Evolutionary conservation across 2,888 invertebrate species (phyloP).

Genomic region (Phania funesta): DNA sequence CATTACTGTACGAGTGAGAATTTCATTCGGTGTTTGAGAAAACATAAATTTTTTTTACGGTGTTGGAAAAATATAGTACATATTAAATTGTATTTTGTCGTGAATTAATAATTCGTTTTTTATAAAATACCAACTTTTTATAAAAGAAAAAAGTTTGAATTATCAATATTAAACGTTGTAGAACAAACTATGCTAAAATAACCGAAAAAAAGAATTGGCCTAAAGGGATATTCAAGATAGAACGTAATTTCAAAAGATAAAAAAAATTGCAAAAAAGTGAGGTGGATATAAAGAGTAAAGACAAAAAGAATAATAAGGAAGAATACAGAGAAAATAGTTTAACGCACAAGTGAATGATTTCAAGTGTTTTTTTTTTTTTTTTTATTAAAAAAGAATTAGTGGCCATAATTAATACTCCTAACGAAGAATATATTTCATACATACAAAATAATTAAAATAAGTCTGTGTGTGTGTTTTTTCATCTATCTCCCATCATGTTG

Average conservation of each 20-base stretch:
- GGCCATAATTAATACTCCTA: constrained; percentile 59
- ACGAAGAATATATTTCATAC: constrained; percentile 36
- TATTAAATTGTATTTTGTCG: constrained; percentile 21
- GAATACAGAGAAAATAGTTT: constrained; percentile 11
- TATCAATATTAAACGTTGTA: not conserved
- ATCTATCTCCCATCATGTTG: constrained; percentile 71
- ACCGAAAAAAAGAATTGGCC: constrained; percentile 36
- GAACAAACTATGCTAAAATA: not conserved
- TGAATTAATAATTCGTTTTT: constrained; percentile 13
- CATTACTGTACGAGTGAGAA: constrained; percentile 37
- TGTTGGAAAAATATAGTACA: constrained; percentile 32
- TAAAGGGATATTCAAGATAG: constrained; percentile 51
- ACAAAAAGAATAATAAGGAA: constrained; percentile 28
- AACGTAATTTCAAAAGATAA: constrained; percentile 61
- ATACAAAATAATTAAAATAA: constrained; percentile 20
- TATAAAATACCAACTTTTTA: constrained; percentile 53
- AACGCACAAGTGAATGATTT: constrained; percentile 49
- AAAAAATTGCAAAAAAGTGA: constrained; percentile 48
- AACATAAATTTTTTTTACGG: constrained; percentile 37
- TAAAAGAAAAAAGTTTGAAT: constrained; percentile 64
- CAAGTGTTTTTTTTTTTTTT: constrained; percentile 32
- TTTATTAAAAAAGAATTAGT: constrained; percentile 50
- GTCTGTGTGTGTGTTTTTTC: constrained; percentile 18
- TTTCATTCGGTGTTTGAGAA: constrained; percentile 48
- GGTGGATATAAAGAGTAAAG: constrained; percentile 20